A percentile compares a stretch with the other conserved stretches of the same genome.
phyloP scores from a whole-genome alignment of 2,888 invertebrate genomes.

The Yponomeuta evonymella region DNA sequence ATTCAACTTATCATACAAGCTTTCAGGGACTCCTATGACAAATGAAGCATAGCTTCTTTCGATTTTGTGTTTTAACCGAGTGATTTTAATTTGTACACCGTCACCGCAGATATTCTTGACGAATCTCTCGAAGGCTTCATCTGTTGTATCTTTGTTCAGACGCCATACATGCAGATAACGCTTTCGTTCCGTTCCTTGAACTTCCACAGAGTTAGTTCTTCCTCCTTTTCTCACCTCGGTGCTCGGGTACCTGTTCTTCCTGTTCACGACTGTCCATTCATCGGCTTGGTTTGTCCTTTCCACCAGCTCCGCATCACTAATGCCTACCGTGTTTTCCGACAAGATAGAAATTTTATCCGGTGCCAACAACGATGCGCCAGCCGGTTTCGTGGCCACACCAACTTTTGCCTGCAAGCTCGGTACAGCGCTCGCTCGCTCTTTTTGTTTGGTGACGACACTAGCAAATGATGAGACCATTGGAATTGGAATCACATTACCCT shows the following conservation, averaged over 20 bases:
- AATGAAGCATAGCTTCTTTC: constrained; percentile 25
- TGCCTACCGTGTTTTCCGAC: too few species aligned
- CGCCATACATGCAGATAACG: constrained; percentile 23
- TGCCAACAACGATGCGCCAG: too few species aligned
- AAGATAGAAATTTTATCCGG: too few species aligned
- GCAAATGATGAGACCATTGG: too few species aligned
- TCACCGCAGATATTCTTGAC: constrained; percentile 19
- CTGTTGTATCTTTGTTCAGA: constrained; percentile 21
- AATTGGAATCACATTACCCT: too few species aligned
- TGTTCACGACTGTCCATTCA: constrained; percentile 1
- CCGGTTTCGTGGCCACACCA: too few species aligned
- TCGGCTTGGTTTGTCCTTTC: too few species aligned
- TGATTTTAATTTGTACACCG: constrained; percentile 15
- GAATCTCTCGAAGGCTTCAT: constrained; percentile 15
- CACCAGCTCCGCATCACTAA: too few species aligned
- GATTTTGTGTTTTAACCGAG: constrained; percentile 22
- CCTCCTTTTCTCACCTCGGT: not conserved
- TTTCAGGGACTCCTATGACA: constrained; percentile 24
- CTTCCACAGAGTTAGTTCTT: not conserved
- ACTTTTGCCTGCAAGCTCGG: too few species aligned
- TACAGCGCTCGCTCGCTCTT: too few species aligned
- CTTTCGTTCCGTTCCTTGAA: constrained; percentile 14
- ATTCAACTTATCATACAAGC: constrained; percentile 18
- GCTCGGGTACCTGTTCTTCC: not conserved
- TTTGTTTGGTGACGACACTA: too few species aligned